Evolutionary conservation across 2,797 vertebrate genomes (phyloP).

Genomic region (Serranus cabrilla): DNA sequence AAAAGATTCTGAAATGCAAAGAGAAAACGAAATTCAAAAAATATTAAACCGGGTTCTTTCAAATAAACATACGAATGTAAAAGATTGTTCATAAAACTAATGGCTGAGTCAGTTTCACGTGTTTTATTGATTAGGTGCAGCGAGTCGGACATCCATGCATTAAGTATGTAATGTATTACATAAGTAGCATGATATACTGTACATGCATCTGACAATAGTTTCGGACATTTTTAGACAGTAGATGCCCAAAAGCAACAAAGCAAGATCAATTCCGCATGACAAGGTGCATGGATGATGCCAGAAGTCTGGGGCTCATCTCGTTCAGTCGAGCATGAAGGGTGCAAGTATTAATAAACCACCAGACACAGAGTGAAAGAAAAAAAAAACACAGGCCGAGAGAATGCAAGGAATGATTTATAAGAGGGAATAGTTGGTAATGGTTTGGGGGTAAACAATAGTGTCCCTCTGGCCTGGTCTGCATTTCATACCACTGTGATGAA

Average conservation of each 20-base stretch:
- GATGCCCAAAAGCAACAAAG: slow-evolving; percentile 67
- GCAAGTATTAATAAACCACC: slow-evolving; percentile 77
- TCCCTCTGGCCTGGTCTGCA: slow-evolving; percentile 77
- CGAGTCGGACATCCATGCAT: no score
- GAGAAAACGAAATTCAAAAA: not conserved
- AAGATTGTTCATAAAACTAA: not conserved
- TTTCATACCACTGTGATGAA: slow-evolving; percentile 80
- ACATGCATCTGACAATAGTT: slow-evolving; percentile 46
- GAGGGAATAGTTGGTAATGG: slow-evolving; percentile 72
- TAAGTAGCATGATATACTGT: slow-evolving; percentile 14
- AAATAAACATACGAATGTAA: not conserved
- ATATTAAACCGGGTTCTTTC: not conserved
- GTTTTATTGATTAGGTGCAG: no score
- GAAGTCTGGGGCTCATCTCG: slow-evolving; percentile 68
- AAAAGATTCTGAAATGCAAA: not conserved
- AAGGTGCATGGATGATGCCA: slow-evolving; percentile 69
- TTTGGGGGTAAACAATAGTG: slow-evolving; percentile 78
- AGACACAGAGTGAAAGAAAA: slow-evolving; percentile 60
- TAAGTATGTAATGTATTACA: no score
- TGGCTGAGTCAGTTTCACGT: slow-evolving; percentile 1
- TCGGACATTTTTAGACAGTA: slow-evolving; percentile 47
- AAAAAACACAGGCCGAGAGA: slow-evolving; percentile 40
- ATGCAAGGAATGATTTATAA: slow-evolving; percentile 76
- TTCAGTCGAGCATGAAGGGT: slow-evolving; percentile 78
- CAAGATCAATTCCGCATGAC: slow-evolving; percentile 73